A percentile compares a stretch with the other conserved stretches of the same genome.
These are phyloP conservation scores for Rhinogobio ventralis DNA, from an alignment of 2,797 vertebrate species.

Conservation along the genomic window DNA sequence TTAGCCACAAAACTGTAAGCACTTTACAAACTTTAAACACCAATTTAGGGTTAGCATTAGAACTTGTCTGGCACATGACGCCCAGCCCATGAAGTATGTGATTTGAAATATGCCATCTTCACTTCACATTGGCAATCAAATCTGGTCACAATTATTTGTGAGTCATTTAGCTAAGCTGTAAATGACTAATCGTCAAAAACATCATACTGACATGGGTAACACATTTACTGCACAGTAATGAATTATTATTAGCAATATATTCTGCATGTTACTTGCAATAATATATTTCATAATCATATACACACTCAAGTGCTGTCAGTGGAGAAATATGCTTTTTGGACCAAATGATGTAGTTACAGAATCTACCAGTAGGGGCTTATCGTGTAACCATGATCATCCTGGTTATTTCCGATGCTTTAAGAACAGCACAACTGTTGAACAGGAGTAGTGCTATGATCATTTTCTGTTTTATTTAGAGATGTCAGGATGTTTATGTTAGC, in stretches of 20 bases:
- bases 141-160: background rate
- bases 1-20: conserved; percentile 21
- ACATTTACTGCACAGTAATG: no score
- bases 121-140: background rate
- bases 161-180: background rate
- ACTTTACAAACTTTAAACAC: conserved; percentile 5
- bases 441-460: background rate
- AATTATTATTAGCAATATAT: background rate
- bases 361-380: background rate
- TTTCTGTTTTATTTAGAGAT: background rate
- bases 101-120: background rate
- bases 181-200: background rate
- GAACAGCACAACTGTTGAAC: background rate
- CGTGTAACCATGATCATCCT: background rate
- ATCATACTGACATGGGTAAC: no score
- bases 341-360: background rate
- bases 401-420: background rate
- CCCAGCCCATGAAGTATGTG: background rate
- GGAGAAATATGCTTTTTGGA: background rate
- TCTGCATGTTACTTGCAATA: background rate
- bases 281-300: background rate
- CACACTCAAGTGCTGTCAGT: background rate
- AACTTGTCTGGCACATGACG: background rate
- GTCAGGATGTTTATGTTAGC: background rate
- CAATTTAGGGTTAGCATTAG: background rate